Conservation (phyloP, 2,888 invertebrate genomes). For the Glyphotaelius pellucidus region DNA sequence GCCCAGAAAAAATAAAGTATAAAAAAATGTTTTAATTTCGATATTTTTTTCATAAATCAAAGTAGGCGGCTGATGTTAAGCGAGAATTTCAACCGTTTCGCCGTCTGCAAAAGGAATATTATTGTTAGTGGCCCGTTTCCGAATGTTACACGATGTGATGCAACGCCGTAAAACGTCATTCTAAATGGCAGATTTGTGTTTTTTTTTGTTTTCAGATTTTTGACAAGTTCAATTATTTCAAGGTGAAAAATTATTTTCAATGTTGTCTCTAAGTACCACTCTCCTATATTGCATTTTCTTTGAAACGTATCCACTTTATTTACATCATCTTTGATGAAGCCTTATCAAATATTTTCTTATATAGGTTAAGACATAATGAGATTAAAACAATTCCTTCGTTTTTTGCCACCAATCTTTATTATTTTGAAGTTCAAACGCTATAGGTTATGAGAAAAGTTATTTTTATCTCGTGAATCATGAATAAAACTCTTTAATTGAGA, state of each 20-base stretch:
- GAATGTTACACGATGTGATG: too few species aligned
- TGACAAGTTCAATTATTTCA: too few species aligned
- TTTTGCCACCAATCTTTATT: conserved; percentile 16
- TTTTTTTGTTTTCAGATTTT: too few species aligned
- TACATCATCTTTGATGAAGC: neutral
- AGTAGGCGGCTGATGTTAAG: too few species aligned
- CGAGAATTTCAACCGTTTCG: too few species aligned
- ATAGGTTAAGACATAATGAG: conserved; percentile 27
- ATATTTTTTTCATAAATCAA: too few species aligned
- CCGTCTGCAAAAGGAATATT: too few species aligned
- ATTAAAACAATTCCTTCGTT: conserved; percentile 27
- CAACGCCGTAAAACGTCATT: too few species aligned
- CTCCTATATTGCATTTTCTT: neutral
- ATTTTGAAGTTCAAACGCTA: conserved; percentile 38
- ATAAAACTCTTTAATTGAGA: neutral
- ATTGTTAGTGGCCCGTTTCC: too few species aligned
- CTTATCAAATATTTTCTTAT: neutral
- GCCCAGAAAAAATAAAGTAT: too few species aligned
- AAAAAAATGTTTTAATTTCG: too few species aligned
- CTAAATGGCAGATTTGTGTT: too few species aligned
- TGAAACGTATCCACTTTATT: neutral
- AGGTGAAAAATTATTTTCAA: neutral
- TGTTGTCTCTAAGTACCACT: neutral
- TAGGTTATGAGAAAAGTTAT: conserved; percentile 23
- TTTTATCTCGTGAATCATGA: neutral